A percentile compares a stretch with the other conserved stretches of the same genome.
Evolutionary conservation across 1,140 invertebrate genomes (phyloP).

Genomic region (Drosophila rhopaloa): DNA sequence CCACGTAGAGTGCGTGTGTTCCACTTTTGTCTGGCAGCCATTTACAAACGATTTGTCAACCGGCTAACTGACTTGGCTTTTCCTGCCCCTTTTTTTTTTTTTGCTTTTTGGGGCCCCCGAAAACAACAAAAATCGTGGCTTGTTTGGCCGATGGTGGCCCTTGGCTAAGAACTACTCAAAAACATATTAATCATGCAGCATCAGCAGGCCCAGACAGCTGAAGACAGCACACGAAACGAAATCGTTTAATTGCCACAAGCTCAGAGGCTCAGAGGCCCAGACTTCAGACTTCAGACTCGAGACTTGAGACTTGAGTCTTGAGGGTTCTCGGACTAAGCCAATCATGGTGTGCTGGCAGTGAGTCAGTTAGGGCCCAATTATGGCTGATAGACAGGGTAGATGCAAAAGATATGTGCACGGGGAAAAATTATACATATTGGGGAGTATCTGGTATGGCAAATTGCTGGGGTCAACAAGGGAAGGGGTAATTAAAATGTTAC

Average conservation of each 20-base stretch:
- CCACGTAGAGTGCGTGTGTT: conserved; percentile 69
- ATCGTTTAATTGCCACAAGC: conserved; percentile 73
- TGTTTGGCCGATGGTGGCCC: conserved; percentile 58
- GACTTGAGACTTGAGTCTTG: no score
- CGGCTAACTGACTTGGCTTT: conserved; percentile 29
- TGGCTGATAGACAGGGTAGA: conserved; percentile 29
- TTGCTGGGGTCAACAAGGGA: neutral
- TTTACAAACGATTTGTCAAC: conserved; percentile 81
- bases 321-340: conserved; percentile 13
- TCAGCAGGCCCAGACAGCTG: conserved; percentile 47
- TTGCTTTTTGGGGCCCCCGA: conserved; percentile 8
- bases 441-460: neutral
- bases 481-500: no score
- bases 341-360: conserved; percentile 37
- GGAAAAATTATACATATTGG: conserved; percentile 1
- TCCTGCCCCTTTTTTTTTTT: conserved; percentile 19
- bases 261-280: conserved; percentile 1
- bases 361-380: conserved; percentile 63
- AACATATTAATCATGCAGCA: conserved; percentile 77
- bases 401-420: conserved; percentile 14
- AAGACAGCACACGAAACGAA: conserved; percentile 54
- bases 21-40: conserved; percentile 77
- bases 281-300: neutral
- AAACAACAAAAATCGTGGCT: conserved; percentile 33
- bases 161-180: conserved; percentile 78